Evolutionary conservation across 1,140 invertebrate species (phyloP).

Genomic region (Paraescarpia echinospica): DNA sequence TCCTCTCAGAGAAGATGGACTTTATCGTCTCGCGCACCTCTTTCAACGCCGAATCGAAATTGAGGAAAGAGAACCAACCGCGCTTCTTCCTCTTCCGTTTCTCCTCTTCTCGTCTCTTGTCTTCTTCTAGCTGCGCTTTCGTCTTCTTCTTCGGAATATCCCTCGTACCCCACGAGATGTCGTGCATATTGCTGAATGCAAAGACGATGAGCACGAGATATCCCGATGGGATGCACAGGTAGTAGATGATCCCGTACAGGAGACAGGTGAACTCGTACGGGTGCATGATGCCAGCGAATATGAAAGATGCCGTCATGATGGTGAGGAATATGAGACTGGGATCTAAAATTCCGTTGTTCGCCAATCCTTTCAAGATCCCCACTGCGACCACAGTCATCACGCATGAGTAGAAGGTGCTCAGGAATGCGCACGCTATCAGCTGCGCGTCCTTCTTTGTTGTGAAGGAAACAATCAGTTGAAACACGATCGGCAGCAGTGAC

Average conservation of each 20-base stretch:
- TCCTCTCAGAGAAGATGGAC: neutral
- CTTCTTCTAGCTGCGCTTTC: conserved; percentile 38
- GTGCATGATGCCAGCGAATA: conserved; percentile 78
- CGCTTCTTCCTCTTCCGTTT: conserved; percentile 37
- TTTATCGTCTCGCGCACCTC: neutral
- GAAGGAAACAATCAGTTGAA: conserved; percentile 61
- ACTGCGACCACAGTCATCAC: conserved; percentile 56
- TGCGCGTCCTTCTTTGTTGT: conserved; percentile 59
- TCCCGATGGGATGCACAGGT: conserved; percentile 90
- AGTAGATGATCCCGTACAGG: conserved; percentile 80
- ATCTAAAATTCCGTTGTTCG: conserved; percentile 45
- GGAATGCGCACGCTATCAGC: conserved; percentile 47
- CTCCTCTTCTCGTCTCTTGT: conserved; percentile 31
- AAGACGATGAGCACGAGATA: conserved; percentile 90
- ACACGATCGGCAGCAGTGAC: conserved; percentile 59
- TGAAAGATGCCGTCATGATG: conserved; percentile 56
- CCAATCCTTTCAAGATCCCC: conserved; percentile 47
- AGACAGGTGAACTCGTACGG: conserved; percentile 80
- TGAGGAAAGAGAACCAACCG: neutral
- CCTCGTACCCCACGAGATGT: conserved; percentile 87
- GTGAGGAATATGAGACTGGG: conserved; percentile 50
- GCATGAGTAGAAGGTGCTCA: conserved; percentile 53
- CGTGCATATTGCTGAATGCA: conserved; percentile 86
- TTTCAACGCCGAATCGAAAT: neutral
- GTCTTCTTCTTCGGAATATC: conserved; percentile 63